Base-by-base conservation (phyloP, 2,888 invertebrate genomes). In the Ypsolopha sequella region DNA sequence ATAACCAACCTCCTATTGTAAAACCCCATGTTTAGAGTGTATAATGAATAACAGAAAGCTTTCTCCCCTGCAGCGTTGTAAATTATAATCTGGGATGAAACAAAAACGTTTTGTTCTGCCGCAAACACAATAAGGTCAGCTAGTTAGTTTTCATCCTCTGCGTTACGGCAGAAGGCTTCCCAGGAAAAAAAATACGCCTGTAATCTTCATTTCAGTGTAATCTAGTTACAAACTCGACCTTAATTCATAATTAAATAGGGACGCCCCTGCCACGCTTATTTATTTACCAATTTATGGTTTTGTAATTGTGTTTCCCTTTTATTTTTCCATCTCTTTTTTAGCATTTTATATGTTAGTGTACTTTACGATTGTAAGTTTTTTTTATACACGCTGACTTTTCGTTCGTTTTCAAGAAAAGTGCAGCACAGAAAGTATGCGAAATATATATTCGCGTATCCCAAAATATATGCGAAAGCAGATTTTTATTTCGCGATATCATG, bases 141-240 rank as follows among this genome's bases (percentile, higher is more conserved):
- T 56, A 65, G 66, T 76, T 60, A 64, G 63, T 63, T 77, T 74
- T 68, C 63, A 82, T 77, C 74, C 73, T 75, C 70, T 68, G 71
- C 66, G 68, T 7, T 13, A 47, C 7, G 36, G 24, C 47, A 13
- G 63, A 67, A 66, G 67, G 62, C 64, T 68, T 60, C 66, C 68
- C 24, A 24, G 73, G 71, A 76, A 80, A 76, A 53, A 80, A 81
- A 78, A 66, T 75, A 66, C 67, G 65, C 70, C 78, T 34, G 82
- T 85, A 85, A 85, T 85, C 85, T 85, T 84, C 82, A 85, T 85
- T 84, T 82, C 76, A 76, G 78, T 82, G 82, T 80, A 84, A 84
- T 85, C 84, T 82, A 79, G 78, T 84, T 84, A 80, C 82, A 24
- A 69, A 75, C 70, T 65, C 69, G 73, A 68, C 78, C 78, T 74